Percentiles rank a stretch among this genome's conserved stretches.
phyloP scores from a whole-genome alignment of 2,888 invertebrate genomes.

The Phaonia tiefii region DNA sequence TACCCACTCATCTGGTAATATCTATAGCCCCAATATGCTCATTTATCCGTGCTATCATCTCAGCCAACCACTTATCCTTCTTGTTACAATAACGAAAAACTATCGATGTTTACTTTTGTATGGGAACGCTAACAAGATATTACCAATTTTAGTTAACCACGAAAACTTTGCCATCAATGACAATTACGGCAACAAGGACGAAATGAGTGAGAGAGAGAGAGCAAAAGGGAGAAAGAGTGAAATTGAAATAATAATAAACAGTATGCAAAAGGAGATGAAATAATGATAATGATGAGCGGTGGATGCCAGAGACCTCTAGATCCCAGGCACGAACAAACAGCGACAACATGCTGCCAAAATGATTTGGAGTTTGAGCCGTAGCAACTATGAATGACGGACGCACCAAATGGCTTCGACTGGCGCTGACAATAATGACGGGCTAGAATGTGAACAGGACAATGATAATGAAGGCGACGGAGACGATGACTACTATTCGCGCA shows the following conservation, averaged over 20 bases:
- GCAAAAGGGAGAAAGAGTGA: not conserved
- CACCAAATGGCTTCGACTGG: slow-evolving; percentile 49
- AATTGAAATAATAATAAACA: slow-evolving; percentile 42
- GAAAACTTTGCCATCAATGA: slow-evolving; percentile 62
- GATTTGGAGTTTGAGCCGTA: slow-evolving; percentile 5
- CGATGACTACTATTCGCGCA: too few species aligned
- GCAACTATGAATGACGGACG: slow-evolving; percentile 23
- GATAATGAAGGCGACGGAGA: not conserved
- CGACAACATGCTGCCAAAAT: slow-evolving; percentile 23
- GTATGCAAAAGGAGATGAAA: slow-evolving; percentile 28
- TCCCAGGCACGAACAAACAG: not conserved
- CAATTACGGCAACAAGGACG: slow-evolving; percentile 35
- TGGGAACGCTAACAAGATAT: slow-evolving; percentile 45
- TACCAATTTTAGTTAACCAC: slow-evolving; percentile 58
- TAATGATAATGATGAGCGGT: slow-evolving; percentile 28
- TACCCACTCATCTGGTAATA: not conserved
- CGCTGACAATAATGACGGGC: slow-evolving; percentile 64
- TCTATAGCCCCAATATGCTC: too few species aligned
- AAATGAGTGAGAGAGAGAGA: not conserved
- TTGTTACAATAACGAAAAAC: slow-evolving; percentile 8
- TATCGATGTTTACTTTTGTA: slow-evolving; percentile 35
- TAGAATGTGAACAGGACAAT: slow-evolving; percentile 52
- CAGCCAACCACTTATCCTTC: not conserved
- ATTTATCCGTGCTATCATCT: too few species aligned
- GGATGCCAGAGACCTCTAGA: not conserved